phyloP scores from a whole-genome alignment of 1,140 invertebrate species.

The Oryzaephilus surinamensis region DNA sequence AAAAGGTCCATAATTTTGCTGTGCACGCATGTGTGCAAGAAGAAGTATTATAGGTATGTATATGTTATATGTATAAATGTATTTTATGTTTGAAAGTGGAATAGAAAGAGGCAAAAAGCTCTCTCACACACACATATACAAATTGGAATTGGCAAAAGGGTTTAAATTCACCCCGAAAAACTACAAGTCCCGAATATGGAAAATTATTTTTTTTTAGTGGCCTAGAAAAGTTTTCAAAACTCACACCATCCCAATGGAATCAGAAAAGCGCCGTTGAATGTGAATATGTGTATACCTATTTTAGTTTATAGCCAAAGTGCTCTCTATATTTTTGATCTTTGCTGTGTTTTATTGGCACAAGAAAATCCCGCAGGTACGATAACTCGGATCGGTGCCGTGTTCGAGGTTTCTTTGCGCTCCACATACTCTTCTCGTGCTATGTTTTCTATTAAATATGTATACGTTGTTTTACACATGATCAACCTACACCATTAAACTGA shows the following conservation, averaged over 20 bases:
- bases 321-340: slow-evolving; percentile 20
- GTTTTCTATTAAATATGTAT: slow-evolving; percentile 15
- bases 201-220: slow-evolving; percentile 1
- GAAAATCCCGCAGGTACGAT: slow-evolving; percentile 19
- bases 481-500: too few relatives aligned
- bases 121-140: too few relatives aligned
- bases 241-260: slow-evolving; percentile 13
- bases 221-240: slow-evolving; percentile 13
- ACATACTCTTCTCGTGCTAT: slow-evolving; percentile 10
- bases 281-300: slow-evolving; percentile 18
- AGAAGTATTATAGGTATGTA: slow-evolving; percentile 8
- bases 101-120: too few relatives aligned
- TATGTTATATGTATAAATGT: too few relatives aligned
- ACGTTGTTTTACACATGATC: slow-evolving; percentile 19
- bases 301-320: slow-evolving; percentile 18
- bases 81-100: too few relatives aligned
- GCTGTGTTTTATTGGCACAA: slow-evolving; percentile 18
- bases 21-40: slow-evolving; percentile 7
- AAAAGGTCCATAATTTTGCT: too few relatives aligned
- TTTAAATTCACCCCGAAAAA: too few relatives aligned
- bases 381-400: slow-evolving; percentile 5
- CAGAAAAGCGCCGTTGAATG: slow-evolving; percentile 13
- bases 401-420: slow-evolving; percentile 10
- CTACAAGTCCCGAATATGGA: too few relatives aligned
- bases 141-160: too few relatives aligned